phyloP scores from a whole-genome alignment of 2,113 vertebrate genomes.

The Corythaixoides concolor region DNA sequence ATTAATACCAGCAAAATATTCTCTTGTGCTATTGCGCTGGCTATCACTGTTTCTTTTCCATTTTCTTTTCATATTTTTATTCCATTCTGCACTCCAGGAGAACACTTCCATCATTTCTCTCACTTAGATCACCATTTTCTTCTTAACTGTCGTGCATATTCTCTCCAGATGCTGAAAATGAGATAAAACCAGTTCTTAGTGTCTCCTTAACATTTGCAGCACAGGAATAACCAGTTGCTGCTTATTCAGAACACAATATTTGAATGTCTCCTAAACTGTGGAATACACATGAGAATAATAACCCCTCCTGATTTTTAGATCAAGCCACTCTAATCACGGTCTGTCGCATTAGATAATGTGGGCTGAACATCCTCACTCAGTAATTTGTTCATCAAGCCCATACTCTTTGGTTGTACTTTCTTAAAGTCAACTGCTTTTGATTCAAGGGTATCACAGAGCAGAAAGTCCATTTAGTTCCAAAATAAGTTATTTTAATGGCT shows the following conservation, averaged over 20 bases:
- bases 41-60: not conserved
- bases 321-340: not conserved
- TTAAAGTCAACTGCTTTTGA: not conserved
- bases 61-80: not conserved
- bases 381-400: not conserved
- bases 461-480: slow-evolving; percentile 11
- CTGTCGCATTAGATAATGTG: not conserved
- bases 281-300: not conserved
- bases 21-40: not conserved
- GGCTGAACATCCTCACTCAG: not conserved
- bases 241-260: not conserved
- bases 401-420: not conserved
- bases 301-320: not conserved
- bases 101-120: not conserved
- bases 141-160: not conserved
- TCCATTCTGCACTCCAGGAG: not conserved
- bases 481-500: not conserved
- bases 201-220: not conserved
- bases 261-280: not conserved
- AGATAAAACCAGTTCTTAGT: not conserved
- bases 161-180: not conserved
- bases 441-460: not conserved
- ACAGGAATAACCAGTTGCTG: not conserved
- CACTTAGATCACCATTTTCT: not conserved
- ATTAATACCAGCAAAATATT: not conserved